Conservation (phyloP, 2,113 vertebrate genomes). For the Formicarius rufipectus region DNA sequence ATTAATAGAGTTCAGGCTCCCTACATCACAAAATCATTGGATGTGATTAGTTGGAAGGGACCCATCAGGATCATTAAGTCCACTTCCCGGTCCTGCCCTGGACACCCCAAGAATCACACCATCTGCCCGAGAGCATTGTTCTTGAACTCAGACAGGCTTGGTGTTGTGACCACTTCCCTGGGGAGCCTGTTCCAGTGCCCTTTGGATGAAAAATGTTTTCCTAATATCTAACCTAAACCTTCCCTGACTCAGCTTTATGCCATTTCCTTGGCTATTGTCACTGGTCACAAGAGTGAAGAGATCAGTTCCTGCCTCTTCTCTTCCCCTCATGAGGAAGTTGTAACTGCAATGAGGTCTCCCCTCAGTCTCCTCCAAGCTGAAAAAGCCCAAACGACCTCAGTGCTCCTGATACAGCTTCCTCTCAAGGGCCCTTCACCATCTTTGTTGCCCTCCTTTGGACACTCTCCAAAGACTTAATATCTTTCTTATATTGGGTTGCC, state of each 20-base stretch:
- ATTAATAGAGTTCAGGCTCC: neutral
- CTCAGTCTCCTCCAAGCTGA: neutral
- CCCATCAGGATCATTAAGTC: neutral
- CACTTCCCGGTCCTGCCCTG: neutral
- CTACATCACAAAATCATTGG: neutral
- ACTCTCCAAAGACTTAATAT: neutral
- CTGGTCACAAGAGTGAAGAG: neutral
- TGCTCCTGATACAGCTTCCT: neutral
- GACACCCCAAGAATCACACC: neutral
- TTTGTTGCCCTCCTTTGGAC: neutral
- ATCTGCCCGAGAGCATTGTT: neutral
- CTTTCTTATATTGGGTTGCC: accelerated
- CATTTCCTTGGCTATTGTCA: neutral
- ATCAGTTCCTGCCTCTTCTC: neutral
- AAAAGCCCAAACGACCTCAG: neutral
- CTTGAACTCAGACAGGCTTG: neutral
- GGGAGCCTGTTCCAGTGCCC: neutral
- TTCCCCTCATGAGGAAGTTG: neutral
- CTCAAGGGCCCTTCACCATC: neutral
- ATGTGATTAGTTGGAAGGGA: neutral
- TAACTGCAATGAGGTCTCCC: neutral
- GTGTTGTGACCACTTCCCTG: neutral
- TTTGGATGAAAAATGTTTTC: neutral
- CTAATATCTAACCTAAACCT: neutral
- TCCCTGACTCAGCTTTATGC: neutral